Evolutionary conservation across 1,140 invertebrate genomes (phyloP).

Genomic region (Ceratosolen fusciceps): DNA sequence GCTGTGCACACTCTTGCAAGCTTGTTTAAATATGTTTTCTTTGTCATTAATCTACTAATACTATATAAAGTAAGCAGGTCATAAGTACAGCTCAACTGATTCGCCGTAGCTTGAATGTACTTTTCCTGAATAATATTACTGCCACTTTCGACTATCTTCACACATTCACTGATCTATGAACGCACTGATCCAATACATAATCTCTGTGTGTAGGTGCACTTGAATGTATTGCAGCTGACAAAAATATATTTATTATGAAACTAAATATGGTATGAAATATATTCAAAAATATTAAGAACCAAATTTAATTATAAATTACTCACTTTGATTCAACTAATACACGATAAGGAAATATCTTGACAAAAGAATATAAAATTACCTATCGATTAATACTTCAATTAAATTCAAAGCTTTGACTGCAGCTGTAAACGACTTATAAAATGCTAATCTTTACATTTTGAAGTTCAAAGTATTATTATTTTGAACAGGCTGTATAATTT

Average conservation of each 20-base stretch:
- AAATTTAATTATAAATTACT: neutral
- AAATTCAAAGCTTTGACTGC: neutral
- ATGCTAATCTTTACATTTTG: neutral
- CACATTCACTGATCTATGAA: neutral
- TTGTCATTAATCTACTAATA: neutral
- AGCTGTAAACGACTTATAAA: neutral
- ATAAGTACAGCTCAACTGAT: neutral
- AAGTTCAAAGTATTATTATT: neutral
- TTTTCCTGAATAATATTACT: conserved; percentile 5
- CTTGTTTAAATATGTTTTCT: neutral
- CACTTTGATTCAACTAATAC: neutral
- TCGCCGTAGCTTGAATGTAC: neutral
- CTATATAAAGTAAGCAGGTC: neutral
- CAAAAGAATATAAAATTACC: neutral
- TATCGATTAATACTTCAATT: neutral
- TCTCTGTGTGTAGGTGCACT: neutral
- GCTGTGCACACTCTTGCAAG: neutral
- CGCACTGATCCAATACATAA: neutral
- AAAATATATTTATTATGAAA: neutral
- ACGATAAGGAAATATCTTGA: neutral
- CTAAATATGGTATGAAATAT: neutral
- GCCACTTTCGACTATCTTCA: neutral
- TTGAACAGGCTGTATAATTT: too few relatives aligned
- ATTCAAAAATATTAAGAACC: neutral
- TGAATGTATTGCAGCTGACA: neutral